Percentiles rank a stretch among this genome's conserved stretches.
These are phyloP conservation scores for Rhinoraja longicauda DNA, from an alignment of 2,797 vertebrate genomes.

Conservation along the genomic window DNA sequence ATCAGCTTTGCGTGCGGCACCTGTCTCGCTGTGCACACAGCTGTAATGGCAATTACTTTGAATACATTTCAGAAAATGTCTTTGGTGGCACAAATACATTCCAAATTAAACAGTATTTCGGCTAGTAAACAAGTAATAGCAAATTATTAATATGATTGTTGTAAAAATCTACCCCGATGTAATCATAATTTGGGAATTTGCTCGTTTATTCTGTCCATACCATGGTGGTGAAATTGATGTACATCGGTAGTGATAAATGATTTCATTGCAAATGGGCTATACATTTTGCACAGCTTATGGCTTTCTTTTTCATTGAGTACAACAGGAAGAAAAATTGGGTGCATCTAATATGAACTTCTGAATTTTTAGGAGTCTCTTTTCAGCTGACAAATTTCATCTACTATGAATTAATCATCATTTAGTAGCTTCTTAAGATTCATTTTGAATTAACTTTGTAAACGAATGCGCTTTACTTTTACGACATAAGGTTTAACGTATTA, in stretches of 20 bases:
- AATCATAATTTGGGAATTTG: background rate
- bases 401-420: background rate
- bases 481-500: background rate
- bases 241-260: background rate
- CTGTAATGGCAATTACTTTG: slow-evolving; percentile 24
- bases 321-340: background rate
- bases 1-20: slow-evolving; percentile 16
- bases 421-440: background rate
- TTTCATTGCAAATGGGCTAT: background rate
- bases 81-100: background rate
- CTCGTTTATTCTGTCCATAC: background rate
- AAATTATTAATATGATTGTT: slow-evolving; percentile 10
- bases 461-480: background rate
- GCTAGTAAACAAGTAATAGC: background rate
- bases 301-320: background rate
- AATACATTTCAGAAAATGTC: slow-evolving; percentile 24
- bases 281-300: background rate
- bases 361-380: background rate
- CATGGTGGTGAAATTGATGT: background rate
- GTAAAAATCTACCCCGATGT: background rate
- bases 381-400: background rate
- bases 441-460: slow-evolving; percentile 15
- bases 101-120: background rate
- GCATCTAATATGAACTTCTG: too few relatives aligned
- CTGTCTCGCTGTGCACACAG: background rate